A percentile compares a stretch with the other conserved stretches of the same genome.
Evolutionary conservation across 2,888 invertebrate genomes (phyloP).

Genomic region (Lasioglossum malachurum): DNA sequence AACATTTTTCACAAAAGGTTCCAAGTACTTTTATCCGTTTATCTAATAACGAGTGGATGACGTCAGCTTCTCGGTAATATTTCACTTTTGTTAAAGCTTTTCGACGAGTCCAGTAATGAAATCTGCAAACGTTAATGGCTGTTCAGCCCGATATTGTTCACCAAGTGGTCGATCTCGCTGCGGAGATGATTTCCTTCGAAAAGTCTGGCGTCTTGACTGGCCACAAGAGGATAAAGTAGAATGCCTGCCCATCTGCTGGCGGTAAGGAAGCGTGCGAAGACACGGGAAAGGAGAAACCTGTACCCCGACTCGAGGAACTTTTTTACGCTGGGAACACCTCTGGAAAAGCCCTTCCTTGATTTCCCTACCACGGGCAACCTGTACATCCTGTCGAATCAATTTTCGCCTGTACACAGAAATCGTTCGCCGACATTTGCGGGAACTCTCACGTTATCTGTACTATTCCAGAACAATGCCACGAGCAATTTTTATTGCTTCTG

Average conservation of each 20-base stretch:
- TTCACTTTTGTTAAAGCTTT: not conserved
- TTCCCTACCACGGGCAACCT: conserved; percentile 3
- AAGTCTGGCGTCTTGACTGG: conserved; percentile 62
- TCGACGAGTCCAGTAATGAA: not conserved
- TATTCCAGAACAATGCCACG: not conserved
- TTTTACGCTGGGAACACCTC: not conserved
- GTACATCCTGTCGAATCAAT: not conserved
- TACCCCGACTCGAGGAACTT: conserved; percentile 63
- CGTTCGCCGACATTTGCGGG: not conserved
- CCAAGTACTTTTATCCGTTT: not conserved
- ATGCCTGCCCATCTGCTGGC: conserved; percentile 66
- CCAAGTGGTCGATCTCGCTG: not conserved
- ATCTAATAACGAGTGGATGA: not conserved
- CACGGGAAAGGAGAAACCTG: conserved; percentile 31
- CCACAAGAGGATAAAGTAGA: conserved; percentile 77
- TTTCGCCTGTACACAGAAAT: too few species aligned
- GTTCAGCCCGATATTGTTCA: not conserved
- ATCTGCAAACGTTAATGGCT: not conserved
- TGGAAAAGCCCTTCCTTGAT: not conserved
- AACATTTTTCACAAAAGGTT: not conserved
- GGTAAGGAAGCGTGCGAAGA: conserved; percentile 72
- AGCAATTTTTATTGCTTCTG: not conserved
- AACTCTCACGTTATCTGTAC: not conserved
- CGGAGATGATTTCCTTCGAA: conserved; percentile 1
- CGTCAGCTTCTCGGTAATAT: not conserved